Base-by-base conservation (phyloP, 2,797 vertebrate species). In the Benthosema pterotum region DNA sequence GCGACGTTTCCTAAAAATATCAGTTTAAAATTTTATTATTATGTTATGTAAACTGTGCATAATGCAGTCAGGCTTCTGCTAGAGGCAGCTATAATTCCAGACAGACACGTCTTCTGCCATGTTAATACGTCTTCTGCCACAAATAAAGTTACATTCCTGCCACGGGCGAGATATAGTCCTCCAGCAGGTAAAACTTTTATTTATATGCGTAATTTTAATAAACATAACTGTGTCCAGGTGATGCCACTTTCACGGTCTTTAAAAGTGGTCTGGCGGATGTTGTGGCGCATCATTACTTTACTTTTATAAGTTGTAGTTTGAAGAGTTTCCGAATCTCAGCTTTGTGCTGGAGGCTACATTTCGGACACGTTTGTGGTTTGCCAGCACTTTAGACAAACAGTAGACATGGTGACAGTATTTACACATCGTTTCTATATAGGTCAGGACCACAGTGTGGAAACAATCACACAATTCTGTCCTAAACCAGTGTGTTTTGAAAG, bases 151-250 rank as follows among this genome's bases (percentile, higher is more conserved):
- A 42, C 25, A 70, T 59, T 65, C 54, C 47, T 49, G 66, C 55
- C 19, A 74, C 57, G 63, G 47, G 38, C 72, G 73, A 38, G 69
- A n/a, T n/a, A n/a, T n/a, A 65, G 57, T 46, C 79, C 60, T 77
- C 11, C 12, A 74, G 68, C 77, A 90, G 89, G 88, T 91, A 88
- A 86, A 85, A 88, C 67, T 79, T 83, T 55, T 11, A 9, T 83
- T 55, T 11, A 9, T 38, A 38, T 38, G 32, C 32, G 2, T 38
- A 38, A n/a, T n/a, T 38, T 38, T 38, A 38, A 13, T 67, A 70
- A 1, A 13, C 5, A 3, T 0, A 45, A n/a, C 3, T 2, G 0
- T 2, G 0, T 22, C 0, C 14, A 0, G 16, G 28, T 16, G 22
- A 25, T 25, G 22, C 43, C 16, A 25, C n/a, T n/a, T 18, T 5